A percentile compares a stretch with the other conserved stretches of the same genome.
Evolutionary conservation across 2,113 vertebrate genomes (phyloP).

Genomic region (Oryzias melastigma): DNA sequence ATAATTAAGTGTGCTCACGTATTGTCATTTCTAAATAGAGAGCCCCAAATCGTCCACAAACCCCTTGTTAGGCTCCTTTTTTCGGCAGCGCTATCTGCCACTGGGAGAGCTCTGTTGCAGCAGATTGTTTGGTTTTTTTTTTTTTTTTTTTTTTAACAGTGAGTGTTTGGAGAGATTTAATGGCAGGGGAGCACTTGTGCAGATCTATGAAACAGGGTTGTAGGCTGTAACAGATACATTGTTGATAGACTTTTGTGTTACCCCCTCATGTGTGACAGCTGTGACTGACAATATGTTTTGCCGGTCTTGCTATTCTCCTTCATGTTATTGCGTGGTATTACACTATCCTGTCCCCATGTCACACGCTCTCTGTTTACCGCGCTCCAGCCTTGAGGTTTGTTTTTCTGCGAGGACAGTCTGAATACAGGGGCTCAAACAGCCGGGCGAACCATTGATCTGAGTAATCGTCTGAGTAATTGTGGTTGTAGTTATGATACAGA

Average conservation of each 20-base stretch:
- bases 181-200: conserved; percentile 34
- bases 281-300: conserved; percentile 64
- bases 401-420: conserved; percentile 56
- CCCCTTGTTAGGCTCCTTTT: conserved; percentile 64
- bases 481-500: conserved; percentile 77
- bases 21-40: conserved; percentile 74
- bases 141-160: not conserved
- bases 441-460: conserved; percentile 78
- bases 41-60: conserved; percentile 65
- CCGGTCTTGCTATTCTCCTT: conserved; percentile 58
- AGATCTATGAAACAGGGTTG: conserved; percentile 50
- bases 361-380: conserved; percentile 67
- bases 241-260: conserved; percentile 51
- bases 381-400: conserved; percentile 57
- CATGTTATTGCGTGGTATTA: conserved; percentile 70
- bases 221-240: conserved; percentile 45
- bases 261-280: conserved; percentile 65
- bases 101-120: conserved; percentile 45
- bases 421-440: conserved; percentile 52
- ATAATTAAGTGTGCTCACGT: conserved; percentile 76
- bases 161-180: conserved; percentile 51
- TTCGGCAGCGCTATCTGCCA: conserved; percentile 41
- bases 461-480: conserved; percentile 82
- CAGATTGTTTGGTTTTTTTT: conserved; percentile 41
- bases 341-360: conserved; percentile 60